Base-by-base conservation (phyloP, 2,113 vertebrate genomes). In the Lophius piscatorius region DNA sequence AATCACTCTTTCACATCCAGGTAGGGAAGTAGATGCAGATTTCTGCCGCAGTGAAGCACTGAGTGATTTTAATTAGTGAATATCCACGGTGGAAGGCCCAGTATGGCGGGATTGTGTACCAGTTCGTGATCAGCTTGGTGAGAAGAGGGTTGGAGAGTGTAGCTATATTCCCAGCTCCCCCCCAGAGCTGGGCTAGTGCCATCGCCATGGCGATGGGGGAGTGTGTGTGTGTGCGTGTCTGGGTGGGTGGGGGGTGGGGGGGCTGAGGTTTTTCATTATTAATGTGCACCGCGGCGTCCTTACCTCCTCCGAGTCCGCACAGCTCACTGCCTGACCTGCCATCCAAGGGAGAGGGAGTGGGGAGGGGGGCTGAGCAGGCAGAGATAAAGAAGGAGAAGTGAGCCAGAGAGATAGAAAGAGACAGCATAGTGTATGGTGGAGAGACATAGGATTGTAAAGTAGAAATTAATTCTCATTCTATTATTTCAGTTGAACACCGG, bases 261-360 rank as follows among this genome's bases (percentile, higher is more conserved):
- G 83, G 89, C 90, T 88, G 83, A 88, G 91, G 87, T 88, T 88
- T 89, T 92, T 88, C 91, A 92, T 92, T 92, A 92, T 92, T 92
- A 92, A 92, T 92, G 91, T 91, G 91, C 84, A 87, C 90, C 89
- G 83, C 87, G 87, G 89, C 87, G 87, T 91, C 90, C 91, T 89
- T 86, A 87, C 88, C 89, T 91, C 91, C 90, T 90, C 90, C 83
- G 85, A 88, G 86, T 88, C 88, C 86, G 80, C 90, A 90, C 89
- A 89, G 88, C 89, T 90, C 89, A 89, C 87, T 89, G 89, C 89
- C 89, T 89, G 85, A 89, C 90, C 89, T 91, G 90, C 89, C 85
- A 87, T 89, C 89, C 88, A 72, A 86, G 78, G 75, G 85, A 79
- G 85, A 63, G 81, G 70, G 74, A 66, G 80, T 18, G 41, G 20